Conservation (phyloP, 1,140 invertebrate genomes). For the Dreissena rostriformis region DNA sequence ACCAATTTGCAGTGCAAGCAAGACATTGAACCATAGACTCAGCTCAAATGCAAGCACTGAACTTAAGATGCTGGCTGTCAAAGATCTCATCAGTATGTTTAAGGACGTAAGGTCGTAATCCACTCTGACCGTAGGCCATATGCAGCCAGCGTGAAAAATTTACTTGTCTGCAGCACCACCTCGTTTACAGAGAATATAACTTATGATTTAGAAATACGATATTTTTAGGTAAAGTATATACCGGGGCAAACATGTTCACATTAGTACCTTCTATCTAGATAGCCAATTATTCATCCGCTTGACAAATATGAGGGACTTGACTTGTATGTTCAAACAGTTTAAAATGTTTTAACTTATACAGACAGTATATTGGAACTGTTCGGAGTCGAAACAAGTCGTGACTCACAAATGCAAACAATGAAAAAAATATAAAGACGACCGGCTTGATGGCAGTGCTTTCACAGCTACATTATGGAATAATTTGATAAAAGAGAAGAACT, state of each 20-base stretch:
- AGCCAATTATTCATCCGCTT: not conserved
- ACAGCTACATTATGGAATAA: not conserved
- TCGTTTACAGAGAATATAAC: not conserved
- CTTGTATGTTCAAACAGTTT: not conserved
- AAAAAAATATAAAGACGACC: not conserved
- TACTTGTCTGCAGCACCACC: not conserved
- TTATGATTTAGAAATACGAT: conserved; percentile 2
- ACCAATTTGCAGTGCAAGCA: not conserved
- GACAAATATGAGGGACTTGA: not conserved
- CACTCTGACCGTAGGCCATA: not conserved
- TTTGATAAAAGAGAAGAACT: conserved; percentile 8
- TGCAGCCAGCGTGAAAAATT: conserved; percentile 1
- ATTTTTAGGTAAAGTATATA: conserved; percentile 12
- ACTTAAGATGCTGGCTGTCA: not conserved
- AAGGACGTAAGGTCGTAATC: not conserved
- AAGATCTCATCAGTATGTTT: not conserved
- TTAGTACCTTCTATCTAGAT: conserved; percentile 3
- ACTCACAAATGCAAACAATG: too few relatives aligned
- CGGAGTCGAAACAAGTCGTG: not conserved
- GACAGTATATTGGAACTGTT: not conserved
- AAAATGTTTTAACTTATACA: not conserved
- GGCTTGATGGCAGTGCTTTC: not conserved
- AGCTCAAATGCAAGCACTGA: conserved; percentile 2
- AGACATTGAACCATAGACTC: not conserved
- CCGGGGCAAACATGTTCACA: not conserved